phyloP scores from a whole-genome alignment of 2,797 vertebrate species.

The Pempheris klunzingeri region DNA sequence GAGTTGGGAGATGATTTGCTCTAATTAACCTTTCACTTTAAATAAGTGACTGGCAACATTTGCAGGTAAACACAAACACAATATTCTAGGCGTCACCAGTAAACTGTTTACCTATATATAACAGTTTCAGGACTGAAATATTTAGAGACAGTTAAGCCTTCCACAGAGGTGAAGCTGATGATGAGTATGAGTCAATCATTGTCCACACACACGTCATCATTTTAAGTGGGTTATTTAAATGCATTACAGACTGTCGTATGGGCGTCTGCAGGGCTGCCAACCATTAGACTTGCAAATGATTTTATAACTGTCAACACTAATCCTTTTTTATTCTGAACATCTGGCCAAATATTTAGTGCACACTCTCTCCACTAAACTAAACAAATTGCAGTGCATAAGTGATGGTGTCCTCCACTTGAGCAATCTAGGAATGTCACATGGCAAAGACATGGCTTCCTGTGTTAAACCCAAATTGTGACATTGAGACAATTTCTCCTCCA shows the following conservation, averaged over 20 bases:
- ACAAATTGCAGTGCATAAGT: conserved; percentile 25
- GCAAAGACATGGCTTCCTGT: background rate
- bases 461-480: background rate
- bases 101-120: no score
- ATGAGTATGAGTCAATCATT: conserved; percentile 57
- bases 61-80: conserved; percentile 15
- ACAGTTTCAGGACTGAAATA: conserved; percentile 4
- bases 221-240: conserved; percentile 76
- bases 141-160: conserved; percentile 22
- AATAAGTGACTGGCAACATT: conserved; percentile 23
- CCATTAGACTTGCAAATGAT: conserved; percentile 76
- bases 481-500: conserved; percentile 10
- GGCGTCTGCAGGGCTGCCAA: conserved; percentile 24
- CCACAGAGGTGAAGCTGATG: conserved; percentile 19
- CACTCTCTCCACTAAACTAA: conserved; percentile 11
- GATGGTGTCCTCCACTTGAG: conserved; percentile 23
- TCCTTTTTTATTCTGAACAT: conserved; percentile 55
- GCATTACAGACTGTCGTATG: conserved; percentile 61
- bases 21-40: conserved; percentile 53
- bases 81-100: background rate
- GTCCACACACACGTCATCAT: conserved; percentile 48
- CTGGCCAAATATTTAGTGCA: conserved; percentile 23
- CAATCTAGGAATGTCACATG: conserved; percentile 2
- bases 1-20: conserved; percentile 34
- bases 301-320: conserved; percentile 46